Percentiles rank a stretch among this genome's conserved stretches.
Evolutionary conservation across 2,797 vertebrate genomes (phyloP).

Genomic region (Poeciliopsis presidionis): DNA sequence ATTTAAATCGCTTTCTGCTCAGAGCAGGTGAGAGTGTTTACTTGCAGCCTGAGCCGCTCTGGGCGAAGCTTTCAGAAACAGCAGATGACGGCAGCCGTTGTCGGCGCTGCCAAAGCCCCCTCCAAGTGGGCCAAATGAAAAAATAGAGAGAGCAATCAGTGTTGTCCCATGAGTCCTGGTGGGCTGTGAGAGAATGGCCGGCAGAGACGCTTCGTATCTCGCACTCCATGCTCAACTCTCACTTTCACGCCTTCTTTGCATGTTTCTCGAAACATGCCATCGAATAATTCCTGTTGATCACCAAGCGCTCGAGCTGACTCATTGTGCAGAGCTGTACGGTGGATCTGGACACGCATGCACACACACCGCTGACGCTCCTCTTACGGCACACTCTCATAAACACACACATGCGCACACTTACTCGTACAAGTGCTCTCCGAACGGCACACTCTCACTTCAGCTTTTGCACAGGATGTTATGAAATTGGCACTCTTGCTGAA

Average conservation of each 20-base stretch:
- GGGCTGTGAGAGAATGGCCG: conserved; percentile 63
- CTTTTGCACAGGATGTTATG: conserved; percentile 81
- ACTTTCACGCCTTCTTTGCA: conserved; percentile 40
- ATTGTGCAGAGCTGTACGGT: conserved; percentile 37
- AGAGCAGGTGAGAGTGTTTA: conserved; percentile 35
- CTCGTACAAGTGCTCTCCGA: conserved; percentile 69
- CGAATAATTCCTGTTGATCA: conserved; percentile 74
- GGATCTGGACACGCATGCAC: conserved; percentile 33
- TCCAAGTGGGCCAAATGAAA: conserved; percentile 44
- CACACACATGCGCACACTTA: conserved; percentile 60
- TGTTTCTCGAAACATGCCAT: conserved; percentile 61
- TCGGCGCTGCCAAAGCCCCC: conserved; percentile 34
- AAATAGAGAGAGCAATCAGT: conserved; percentile 58
- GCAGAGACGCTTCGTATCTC: conserved; percentile 39
- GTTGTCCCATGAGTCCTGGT: conserved; percentile 55
- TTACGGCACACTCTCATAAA: conserved; percentile 11
- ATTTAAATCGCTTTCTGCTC: conserved; percentile 15
- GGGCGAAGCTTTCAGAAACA: conserved; percentile 39
- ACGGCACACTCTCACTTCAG: conserved; percentile 69
- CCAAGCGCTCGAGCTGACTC: conserved; percentile 65
- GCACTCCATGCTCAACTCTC: conserved; percentile 14
- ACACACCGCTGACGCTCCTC: conserved; percentile 46
- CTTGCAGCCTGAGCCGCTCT: conserved; percentile 4
- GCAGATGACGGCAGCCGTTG: conserved; percentile 43
- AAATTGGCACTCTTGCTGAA: conserved; percentile 78